Base-by-base conservation (phyloP, 2,797 vertebrate species). In the Sus cebifrons region DNA sequence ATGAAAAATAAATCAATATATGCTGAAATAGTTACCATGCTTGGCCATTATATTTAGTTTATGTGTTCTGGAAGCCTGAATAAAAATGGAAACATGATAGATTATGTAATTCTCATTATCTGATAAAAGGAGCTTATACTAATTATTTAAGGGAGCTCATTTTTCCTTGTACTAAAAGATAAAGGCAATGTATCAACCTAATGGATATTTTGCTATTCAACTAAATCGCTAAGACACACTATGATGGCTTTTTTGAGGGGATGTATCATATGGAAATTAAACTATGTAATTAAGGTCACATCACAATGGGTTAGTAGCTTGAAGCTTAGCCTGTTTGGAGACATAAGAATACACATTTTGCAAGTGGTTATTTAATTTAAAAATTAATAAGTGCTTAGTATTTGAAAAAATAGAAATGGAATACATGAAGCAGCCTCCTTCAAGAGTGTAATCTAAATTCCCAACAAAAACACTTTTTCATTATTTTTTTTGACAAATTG, bases 91-190 rank as follows among this genome's bases (percentile, higher is more conserved):
- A 91, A 84, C 10, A 73, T 71, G 83, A 75, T 29, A 86, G 12
- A 86, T 74, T 77, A 36, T 32, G 29, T 23, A 91, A 67, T 64
- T 86, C 13, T 86, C 56, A 58, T 29, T 95, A 74, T 70, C 54
- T 74, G 21, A 73, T 65, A 32, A 92, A 40, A 73, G 25, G 40
- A 49, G 13, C 8, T 70, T 88, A 68, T 29, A 52, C 29, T 75
- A 67, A 56, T 88, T 77, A 94, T 89, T 94, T 95, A 73, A 90
- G 20, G 27, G 6, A 91, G 7, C 1, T 68, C 54, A 56, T 83
- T 95, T 96, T 89, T 44, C 2, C 3, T 86, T 4, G 0, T 58
- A 70, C 5, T 67, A 71, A 70, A 83, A 74, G 4, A 75, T 74
- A 96, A 89, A 82, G 49, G 9, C 20, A 81, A 85, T 68, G 7